These are phyloP conservation scores for Philopotamus ludificatus DNA, from an alignment of 1,140 invertebrate species.

Conservation along the genomic window DNA sequence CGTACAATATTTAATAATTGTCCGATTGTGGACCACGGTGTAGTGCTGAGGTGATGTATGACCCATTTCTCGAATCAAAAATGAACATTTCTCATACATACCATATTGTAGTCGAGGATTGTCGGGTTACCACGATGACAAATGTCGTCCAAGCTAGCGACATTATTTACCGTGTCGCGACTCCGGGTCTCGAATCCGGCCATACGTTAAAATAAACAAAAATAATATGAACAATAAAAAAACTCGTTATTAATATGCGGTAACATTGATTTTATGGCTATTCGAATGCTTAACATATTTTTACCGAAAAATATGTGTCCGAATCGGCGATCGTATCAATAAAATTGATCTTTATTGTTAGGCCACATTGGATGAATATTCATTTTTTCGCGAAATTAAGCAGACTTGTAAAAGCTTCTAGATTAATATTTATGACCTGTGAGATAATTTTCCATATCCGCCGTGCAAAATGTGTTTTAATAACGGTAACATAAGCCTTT, in stretches of 20 bases:
- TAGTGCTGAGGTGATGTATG: constrained; percentile 12
- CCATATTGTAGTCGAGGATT: constrained; percentile 24
- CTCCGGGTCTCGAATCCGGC: background rate
- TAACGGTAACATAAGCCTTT: too few species aligned
- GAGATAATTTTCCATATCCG: too few species aligned
- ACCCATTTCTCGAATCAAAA: constrained; percentile 17
- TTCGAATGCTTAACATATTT: constrained; percentile 7
- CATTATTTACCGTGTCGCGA: constrained; percentile 28
- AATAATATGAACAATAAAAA: constrained; percentile 3
- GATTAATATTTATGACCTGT: too few species aligned
- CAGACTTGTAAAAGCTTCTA: too few species aligned
- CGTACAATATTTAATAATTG: too few species aligned
- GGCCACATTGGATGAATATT: too few species aligned
- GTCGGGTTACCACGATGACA: constrained; percentile 22
- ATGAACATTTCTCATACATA: constrained; percentile 26
- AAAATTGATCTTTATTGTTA: too few species aligned
- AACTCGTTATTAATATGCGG: constrained; percentile 5
- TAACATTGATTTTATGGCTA: background rate
- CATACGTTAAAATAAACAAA: constrained; percentile 16
- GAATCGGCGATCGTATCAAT: too few species aligned
- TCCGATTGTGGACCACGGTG: too few species aligned
- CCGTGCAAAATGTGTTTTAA: too few species aligned
- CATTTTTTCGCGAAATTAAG: too few species aligned
- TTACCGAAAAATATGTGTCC: too few species aligned
- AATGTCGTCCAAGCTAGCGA: constrained; percentile 25